Conservation (phyloP, 2,888 invertebrate genomes). For the Rhopalosiphum nymphaeae region DNA sequence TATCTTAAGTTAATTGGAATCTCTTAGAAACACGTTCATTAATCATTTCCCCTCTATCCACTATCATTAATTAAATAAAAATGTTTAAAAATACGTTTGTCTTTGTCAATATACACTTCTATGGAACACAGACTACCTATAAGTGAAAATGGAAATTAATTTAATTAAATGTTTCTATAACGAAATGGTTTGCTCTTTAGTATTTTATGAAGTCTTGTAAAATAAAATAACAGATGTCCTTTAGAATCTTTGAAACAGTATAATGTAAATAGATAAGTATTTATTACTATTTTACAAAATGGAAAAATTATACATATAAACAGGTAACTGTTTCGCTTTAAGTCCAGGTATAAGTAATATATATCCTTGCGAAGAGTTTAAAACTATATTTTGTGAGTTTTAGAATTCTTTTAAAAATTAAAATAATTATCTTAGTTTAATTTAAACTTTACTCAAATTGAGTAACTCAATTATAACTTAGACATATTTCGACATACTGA, state of each 20-base stretch:
- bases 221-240: background rate
- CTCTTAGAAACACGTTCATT: background rate
- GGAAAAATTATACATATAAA: too few relatives aligned
- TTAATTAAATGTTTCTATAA: background rate
- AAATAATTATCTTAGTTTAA: too few relatives aligned
- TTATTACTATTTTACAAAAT: too few relatives aligned
- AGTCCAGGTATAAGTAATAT: too few relatives aligned
- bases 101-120: background rate
- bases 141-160: background rate
- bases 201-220: background rate
- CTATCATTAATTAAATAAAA: background rate
- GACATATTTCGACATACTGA: too few relatives aligned
- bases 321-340: too few relatives aligned
- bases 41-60: background rate
- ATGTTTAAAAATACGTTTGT: background rate
- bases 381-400: too few relatives aligned
- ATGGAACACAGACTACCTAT: background rate
- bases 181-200: background rate
- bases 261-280: background rate
- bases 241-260: background rate
- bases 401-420: too few relatives aligned
- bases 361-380: too few relatives aligned
- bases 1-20: background rate
- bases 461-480: too few relatives aligned
- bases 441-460: too few relatives aligned